Evolutionary conservation across 2,797 vertebrate species (phyloP), one percentile per base, ranked within the genome.

Genomic region (Sphenopsis melanotis): DNA sequence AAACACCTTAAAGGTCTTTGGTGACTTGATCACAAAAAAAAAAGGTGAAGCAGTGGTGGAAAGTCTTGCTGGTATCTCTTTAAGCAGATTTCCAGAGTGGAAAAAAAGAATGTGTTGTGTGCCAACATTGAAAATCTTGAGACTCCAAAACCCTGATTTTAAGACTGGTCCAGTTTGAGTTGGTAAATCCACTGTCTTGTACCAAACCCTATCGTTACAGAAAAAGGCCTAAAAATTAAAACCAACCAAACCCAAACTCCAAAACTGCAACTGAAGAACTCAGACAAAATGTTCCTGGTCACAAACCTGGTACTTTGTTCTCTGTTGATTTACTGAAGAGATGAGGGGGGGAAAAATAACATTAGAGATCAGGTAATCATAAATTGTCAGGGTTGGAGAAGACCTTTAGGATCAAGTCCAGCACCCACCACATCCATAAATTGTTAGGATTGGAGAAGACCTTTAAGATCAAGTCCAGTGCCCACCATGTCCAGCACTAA

Each of bases 1-100:
- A 18, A 18, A 18, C 3, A 3, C 9, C 29, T 39, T 39, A 11
- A 66, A 47, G 22, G 2, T n/a, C 11, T 56, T 27, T 0, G 1
- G 14, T 27, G 18, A 20, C 18, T 66, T 6, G 5, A 18, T 9
- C 4, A n/a, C 5, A 21, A 13, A 46, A 47, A 22, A 55, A 6
- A 23, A n/a, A 11, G 11, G 7, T 39, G 42, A 27, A 6, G 22
- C 29, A 22, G 34, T 47, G 52, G 7, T 47, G 15, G 34, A 39
- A 66, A 11, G 18, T 22, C 22, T n/a, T 27, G 14, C 10, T 79
- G 18, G 22, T 56, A 23, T 27, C 26, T 16, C 3, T n/a, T 21
- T 22, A 3, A 47, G 29, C 52, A 66, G 14, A 46, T 56, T 66
- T 32, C 22, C 13, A 21, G 23, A 22, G 52, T n/a, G 63, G 15